phyloP scores from a whole-genome alignment of 2,113 vertebrate genomes.

The Albula glossodonta region DNA sequence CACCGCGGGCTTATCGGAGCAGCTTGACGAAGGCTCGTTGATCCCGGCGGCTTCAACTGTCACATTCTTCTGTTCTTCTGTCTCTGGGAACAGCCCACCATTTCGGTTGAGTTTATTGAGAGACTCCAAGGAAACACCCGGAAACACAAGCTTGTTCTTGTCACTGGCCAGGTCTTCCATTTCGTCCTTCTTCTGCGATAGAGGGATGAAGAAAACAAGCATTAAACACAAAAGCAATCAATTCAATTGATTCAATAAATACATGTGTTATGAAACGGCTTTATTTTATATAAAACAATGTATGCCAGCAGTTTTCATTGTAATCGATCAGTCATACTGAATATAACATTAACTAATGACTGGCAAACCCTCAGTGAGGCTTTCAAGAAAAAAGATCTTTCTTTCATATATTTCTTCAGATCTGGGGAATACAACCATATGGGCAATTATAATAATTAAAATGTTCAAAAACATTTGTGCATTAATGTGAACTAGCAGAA shows the following conservation, averaged over 20 bases:
- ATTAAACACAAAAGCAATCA: not conserved
- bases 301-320: too few species aligned
- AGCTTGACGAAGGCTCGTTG: conserved; percentile 65
- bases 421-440: not conserved
- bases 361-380: not conserved
- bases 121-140: conserved; percentile 78
- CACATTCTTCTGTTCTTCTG: conserved; percentile 53
- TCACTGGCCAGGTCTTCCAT: conserved; percentile 69
- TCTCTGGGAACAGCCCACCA: conserved; percentile 66
- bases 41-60: conserved; percentile 55
- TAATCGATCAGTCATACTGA: too few species aligned
- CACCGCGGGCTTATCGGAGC: conserved; percentile 55
- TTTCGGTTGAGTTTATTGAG: conserved; percentile 79
- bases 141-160: conserved; percentile 59
- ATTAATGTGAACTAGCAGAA: conserved; percentile 3
- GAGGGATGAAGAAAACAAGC: not conserved
- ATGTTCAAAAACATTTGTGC: not conserved
- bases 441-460: conserved; percentile 9
- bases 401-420: not conserved
- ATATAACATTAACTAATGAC: not conserved
- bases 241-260: too few species aligned
- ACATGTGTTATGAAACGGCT: too few species aligned
- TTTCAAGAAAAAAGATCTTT: not conserved
- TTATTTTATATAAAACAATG: too few species aligned
- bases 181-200: conserved; percentile 75